Percentiles rank a stretch among this genome's conserved stretches.
phyloP scores from a whole-genome alignment of 2,888 invertebrate genomes.

The Onthophagus sagittarius region DNA sequence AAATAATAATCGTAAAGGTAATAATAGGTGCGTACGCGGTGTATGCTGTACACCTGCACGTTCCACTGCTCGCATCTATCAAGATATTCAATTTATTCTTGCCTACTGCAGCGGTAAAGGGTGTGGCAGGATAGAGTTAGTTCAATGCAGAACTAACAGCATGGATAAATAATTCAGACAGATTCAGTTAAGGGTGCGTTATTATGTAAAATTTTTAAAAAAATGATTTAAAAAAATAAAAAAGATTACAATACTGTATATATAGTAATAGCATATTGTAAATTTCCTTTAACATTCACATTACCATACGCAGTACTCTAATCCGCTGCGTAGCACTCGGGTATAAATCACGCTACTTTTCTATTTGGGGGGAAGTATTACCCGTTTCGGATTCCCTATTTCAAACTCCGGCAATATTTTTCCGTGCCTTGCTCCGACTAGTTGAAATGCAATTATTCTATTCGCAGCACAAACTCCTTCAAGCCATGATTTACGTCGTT shows the following conservation, averaged over 20 bases:
- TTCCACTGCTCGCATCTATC: slow-evolving; percentile 1
- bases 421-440: background rate
- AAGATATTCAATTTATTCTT: slow-evolving; percentile 13
- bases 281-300: background rate
- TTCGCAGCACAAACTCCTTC: background rate
- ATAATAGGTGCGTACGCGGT: background rate
- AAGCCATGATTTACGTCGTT: background rate
- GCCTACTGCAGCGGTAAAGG: background rate
- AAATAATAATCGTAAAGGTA: background rate
- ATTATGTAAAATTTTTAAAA: too few relatives aligned
- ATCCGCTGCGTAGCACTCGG: background rate
- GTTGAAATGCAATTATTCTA: background rate
- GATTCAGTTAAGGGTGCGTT: background rate
- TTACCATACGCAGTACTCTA: background rate
- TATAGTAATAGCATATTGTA: background rate
- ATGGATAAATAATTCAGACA: background rate
- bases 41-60: background rate
- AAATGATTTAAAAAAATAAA: too few relatives aligned
- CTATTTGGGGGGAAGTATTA: background rate
- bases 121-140: background rate
- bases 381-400: background rate
- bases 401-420: background rate
- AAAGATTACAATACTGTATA: too few relatives aligned
- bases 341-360: background rate
- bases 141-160: background rate